phyloP scores from a whole-genome alignment of 2,797 vertebrate genomes.

The Notolepis coatsorum region DNA sequence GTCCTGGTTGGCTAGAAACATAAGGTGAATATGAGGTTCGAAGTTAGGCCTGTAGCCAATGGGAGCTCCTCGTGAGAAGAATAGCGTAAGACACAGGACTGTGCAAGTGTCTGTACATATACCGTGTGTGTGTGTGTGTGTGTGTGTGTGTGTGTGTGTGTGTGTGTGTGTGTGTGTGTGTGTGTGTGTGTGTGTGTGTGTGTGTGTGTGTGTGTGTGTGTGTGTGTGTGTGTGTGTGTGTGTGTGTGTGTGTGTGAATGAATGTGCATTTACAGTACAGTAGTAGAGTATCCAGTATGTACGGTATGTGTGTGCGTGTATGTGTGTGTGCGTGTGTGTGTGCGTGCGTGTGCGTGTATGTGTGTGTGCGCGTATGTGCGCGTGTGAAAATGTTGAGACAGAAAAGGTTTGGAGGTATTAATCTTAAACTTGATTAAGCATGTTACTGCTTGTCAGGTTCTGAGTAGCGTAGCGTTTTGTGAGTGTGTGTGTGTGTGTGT shows the following conservation, averaged over 20 bases:
- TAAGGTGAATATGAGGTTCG: no score
- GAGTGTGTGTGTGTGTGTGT: conserved; percentile 39
- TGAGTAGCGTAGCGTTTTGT: conserved; percentile 50
- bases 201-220: conserved; percentile 11
- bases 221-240: background rate
- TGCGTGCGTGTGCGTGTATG: background rate
- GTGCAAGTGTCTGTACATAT: background rate
- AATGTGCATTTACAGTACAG: no score
- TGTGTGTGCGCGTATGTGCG: background rate
- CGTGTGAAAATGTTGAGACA: background rate
- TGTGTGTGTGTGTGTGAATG: background rate
- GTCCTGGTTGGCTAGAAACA: no score
- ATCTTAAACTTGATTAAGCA: no score
- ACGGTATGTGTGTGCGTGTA: conserved; percentile 11
- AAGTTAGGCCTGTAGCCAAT: no score
- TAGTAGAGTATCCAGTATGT: no score
- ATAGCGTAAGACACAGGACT: no score
- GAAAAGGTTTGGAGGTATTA: conserved; percentile 63
- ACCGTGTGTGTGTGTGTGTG: conserved; percentile 5
- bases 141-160: conserved; percentile 6
- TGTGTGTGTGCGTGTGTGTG: conserved; percentile 11
- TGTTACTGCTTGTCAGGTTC: conserved; percentile 71
- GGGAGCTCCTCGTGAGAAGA: no score
- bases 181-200: conserved; percentile 15
- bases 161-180: background rate